Evolutionary conservation across 2,113 vertebrate genomes (phyloP).

Genomic region (Macrotus californicus): DNA sequence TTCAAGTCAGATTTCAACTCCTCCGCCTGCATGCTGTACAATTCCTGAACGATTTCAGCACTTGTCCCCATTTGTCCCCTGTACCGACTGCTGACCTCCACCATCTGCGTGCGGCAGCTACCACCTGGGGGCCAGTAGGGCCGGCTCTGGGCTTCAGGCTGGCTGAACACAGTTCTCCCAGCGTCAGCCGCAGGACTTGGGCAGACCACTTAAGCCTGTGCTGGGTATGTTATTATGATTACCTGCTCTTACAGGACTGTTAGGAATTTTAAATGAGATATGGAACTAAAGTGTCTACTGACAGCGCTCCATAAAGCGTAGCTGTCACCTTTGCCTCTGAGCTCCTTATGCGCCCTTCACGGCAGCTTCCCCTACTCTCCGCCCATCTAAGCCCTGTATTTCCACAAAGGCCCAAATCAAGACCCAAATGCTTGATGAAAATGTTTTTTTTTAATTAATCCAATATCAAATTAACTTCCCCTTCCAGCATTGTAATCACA

Average conservation of each 20-base stretch:
- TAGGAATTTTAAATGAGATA: neutral
- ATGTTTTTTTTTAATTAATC: neutral
- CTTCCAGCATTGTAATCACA: neutral
- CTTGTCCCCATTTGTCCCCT: neutral
- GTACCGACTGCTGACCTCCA: neutral
- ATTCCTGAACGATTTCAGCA: neutral
- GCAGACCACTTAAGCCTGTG: neutral
- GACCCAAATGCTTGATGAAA: neutral
- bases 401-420: neutral
- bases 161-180: neutral
- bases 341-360: neutral
- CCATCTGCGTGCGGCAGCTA: neutral
- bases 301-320: neutral
- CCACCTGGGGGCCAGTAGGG: fast-evolving
- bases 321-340: neutral
- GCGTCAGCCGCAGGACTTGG: neutral
- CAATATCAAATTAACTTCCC: neutral
- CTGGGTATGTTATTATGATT: neutral
- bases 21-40: neutral
- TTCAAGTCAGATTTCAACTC: neutral
- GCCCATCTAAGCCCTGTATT: neutral
- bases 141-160: neutral
- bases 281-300: neutral
- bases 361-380: neutral
- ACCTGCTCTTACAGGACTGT: neutral